Percentiles rank a stretch among this genome's conserved stretches.
Conservation (phyloP, 2,113 vertebrate genomes). For the Perca schrenkii region DNA sequence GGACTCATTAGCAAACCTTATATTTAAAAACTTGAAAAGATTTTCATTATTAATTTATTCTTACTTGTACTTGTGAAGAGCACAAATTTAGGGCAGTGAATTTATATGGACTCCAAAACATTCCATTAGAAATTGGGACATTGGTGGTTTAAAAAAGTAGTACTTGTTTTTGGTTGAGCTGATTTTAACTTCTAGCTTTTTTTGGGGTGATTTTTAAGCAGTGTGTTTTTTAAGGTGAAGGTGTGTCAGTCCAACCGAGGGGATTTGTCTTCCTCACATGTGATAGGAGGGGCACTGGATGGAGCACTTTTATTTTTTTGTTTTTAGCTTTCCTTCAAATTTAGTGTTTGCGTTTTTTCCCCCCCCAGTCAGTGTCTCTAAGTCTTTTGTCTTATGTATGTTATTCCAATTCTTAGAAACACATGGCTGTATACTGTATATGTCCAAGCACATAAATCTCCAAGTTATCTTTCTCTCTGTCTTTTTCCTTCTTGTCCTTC, state of each 20-base stretch:
- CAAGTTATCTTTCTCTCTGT: conserved; percentile 49
- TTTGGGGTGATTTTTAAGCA: conserved; percentile 28
- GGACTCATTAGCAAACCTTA: conserved; percentile 47
- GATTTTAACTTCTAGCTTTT: conserved; percentile 40
- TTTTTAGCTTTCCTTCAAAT: conserved; percentile 72
- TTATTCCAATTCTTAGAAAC: conserved; percentile 72
- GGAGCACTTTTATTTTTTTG: conserved; percentile 78
- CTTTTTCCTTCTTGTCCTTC: conserved; percentile 62
- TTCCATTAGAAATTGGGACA: conserved; percentile 47
- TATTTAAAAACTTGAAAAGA: conserved; percentile 8
- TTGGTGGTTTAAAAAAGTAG: conserved; percentile 37
- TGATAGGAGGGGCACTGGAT: conserved; percentile 86
- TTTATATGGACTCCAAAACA: conserved; percentile 75
- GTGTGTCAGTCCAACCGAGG: conserved; percentile 41
- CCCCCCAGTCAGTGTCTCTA: conserved; percentile 78
- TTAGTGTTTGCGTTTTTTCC: conserved; percentile 72
- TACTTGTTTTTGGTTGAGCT: conserved; percentile 50
- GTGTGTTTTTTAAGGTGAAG: conserved; percentile 46
- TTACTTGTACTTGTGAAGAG: conserved; percentile 41
- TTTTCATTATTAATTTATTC: conserved; percentile 30
- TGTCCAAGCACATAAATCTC: conserved; percentile 55
- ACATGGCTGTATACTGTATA: conserved; percentile 59
- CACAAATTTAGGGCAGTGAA: conserved; percentile 84
- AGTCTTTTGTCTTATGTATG: conserved; percentile 83
- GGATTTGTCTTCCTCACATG: conserved; percentile 60